Evolutionary conservation across 92 coral and sea anemone genomes (phyloP).

Genomic region (Epizoanthus rinbou): DNA sequence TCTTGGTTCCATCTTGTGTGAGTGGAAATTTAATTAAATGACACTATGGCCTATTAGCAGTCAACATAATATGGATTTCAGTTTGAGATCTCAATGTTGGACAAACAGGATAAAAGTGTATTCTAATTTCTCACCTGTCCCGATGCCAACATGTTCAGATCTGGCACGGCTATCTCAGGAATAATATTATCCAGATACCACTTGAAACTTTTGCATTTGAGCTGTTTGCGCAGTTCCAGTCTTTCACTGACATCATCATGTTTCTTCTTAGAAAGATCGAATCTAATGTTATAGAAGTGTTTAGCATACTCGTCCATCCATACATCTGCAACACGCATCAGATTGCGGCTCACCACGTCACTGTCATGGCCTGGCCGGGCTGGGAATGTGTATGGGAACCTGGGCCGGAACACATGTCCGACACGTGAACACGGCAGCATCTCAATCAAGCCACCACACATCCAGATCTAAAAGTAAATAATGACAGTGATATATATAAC

Average conservation of each 20-base stretch:
- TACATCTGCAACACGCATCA: constrained; percentile 98
- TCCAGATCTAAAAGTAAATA: constrained; percentile 77
- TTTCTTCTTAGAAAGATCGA: constrained; percentile 80
- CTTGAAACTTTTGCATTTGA: constrained; percentile 92
- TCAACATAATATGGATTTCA: no score
- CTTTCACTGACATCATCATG: constrained; percentile 94
- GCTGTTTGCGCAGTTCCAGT: constrained; percentile 77
- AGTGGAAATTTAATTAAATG: no score
- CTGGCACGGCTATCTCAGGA: constrained; percentile 90
- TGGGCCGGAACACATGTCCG: constrained; percentile 97
- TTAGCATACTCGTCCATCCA: constrained; percentile 99
- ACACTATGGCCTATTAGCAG: no score
- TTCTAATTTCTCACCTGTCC: constrained; percentile 76
- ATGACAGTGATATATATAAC: no score
- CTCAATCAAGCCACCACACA: constrained; percentile 97
- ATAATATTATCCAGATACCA: constrained; percentile 93
- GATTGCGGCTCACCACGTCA: constrained; percentile 95
- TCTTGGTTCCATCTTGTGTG: no score
- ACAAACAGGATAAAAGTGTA: not conserved
- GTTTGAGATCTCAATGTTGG: no score
- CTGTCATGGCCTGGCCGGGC: constrained; percentile 89
- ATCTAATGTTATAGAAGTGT: constrained; percentile 96
- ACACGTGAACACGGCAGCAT: constrained; percentile 99
- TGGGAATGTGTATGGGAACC: constrained; percentile 98
- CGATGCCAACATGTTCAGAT: constrained; percentile 78